Conservation (phyloP, 1,140 invertebrate genomes). For the Pectinophora gossypiella region DNA sequence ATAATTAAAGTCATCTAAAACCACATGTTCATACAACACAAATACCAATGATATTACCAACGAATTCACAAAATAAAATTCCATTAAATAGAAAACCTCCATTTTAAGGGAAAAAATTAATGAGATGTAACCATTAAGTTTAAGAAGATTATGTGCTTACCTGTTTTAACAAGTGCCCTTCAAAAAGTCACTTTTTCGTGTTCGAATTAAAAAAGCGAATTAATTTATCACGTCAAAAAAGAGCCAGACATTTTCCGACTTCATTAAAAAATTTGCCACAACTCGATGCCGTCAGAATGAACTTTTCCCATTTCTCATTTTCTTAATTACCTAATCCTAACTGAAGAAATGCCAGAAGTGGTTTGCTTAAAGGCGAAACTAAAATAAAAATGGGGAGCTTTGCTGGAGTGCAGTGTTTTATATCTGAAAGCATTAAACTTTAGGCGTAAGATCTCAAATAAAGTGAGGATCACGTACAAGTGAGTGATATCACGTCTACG, state of each 20-base stretch:
- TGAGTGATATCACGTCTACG: constrained; percentile 67
- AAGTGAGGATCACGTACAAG: constrained; percentile 59
- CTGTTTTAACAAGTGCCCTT: constrained; percentile 1
- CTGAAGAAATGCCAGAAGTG: constrained; percentile 22
- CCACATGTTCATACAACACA: no score
- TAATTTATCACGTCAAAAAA: constrained; percentile 41
- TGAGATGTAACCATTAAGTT: no score
- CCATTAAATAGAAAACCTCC: no score
- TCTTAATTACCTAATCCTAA: constrained; percentile 42
- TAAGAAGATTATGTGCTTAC: not conserved
- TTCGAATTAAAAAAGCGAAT: constrained; percentile 25
- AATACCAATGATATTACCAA: no score
- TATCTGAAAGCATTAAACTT: constrained; percentile 33
- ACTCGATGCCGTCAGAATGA: constrained; percentile 39
- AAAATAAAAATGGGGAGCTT: not conserved
- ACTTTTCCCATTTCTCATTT: constrained; percentile 66
- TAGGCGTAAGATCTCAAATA: constrained; percentile 57
- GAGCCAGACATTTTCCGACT: constrained; percentile 38
- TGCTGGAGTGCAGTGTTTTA: constrained; percentile 12
- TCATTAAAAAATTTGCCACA: constrained; percentile 54
- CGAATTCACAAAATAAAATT: no score
- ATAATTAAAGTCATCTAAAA: no score
- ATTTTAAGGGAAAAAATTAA: no score
- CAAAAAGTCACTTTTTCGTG: constrained; percentile 22
- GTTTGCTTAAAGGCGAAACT: not conserved